phyloP scores from a whole-genome alignment of 2,888 invertebrate genomes.

The Dryocosmus kuriphilus region DNA sequence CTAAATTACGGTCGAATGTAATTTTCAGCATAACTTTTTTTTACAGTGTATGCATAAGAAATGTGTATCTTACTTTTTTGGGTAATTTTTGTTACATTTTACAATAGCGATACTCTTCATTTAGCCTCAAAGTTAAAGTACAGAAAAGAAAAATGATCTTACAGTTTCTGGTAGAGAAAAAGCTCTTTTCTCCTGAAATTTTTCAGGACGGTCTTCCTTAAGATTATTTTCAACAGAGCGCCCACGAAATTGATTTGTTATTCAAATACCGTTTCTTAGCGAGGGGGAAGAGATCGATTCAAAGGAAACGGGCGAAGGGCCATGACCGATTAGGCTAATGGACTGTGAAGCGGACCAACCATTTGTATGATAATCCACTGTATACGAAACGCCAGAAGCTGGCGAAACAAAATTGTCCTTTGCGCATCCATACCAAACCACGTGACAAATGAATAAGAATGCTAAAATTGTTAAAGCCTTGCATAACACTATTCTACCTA shows the following conservation, averaged over 20 bases:
- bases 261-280: conserved; percentile 65
- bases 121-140: neutral
- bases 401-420: conserved; percentile 60
- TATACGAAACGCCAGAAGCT: conserved; percentile 61
- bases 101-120: neutral
- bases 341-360: conserved; percentile 64
- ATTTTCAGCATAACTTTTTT: too few species aligned
- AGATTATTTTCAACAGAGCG: conserved; percentile 27
- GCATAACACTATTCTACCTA: neutral
- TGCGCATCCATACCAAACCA: conserved; percentile 46
- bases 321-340: conserved; percentile 69
- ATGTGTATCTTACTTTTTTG: too few species aligned
- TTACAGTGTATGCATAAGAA: too few species aligned
- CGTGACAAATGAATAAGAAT: conserved; percentile 45
- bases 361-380: conserved; percentile 71
- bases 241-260: conserved; percentile 68
- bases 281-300: conserved; percentile 26
- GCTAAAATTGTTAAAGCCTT: neutral
- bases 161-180: neutral
- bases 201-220: neutral
- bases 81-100: too few species aligned
- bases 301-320: conserved; percentile 51
- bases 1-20: too few species aligned
- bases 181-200: neutral
- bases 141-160: neutral